These are phyloP conservation scores for Hippopotamus amphibius DNA, from an alignment of 2,113 vertebrate genomes.

Conservation along the genomic window DNA sequence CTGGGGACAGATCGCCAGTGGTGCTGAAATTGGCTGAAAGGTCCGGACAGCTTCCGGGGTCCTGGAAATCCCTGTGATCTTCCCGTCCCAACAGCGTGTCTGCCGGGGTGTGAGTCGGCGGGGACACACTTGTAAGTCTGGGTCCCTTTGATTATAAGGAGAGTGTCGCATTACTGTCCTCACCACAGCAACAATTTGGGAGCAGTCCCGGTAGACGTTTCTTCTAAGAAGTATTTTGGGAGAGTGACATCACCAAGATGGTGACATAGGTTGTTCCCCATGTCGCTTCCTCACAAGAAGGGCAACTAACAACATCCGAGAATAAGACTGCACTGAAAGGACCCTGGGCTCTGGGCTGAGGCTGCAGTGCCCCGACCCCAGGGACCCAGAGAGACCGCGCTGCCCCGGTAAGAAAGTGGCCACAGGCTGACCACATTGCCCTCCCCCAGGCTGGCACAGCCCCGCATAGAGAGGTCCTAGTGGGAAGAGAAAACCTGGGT, in stretches of 20 bases:
- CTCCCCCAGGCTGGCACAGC: neutral
- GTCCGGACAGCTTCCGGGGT: fast-evolving
- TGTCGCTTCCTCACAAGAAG: neutral
- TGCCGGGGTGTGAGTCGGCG: fast-evolving
- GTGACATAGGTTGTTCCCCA: neutral
- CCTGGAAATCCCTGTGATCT: no score
- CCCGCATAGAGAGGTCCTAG: fast-evolving
- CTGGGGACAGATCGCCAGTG: fast-evolving
- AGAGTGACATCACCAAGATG: neutral
- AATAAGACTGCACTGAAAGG: fast-evolving
- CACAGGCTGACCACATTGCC: fast-evolving
- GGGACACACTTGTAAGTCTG: neutral
- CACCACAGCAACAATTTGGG: fast-evolving
- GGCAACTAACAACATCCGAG: fast-evolving
- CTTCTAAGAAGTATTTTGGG: neutral
- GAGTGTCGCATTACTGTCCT: fast-evolving
- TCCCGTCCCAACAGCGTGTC: fast-evolving
- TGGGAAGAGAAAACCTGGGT: neutral
- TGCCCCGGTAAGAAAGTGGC: fast-evolving
- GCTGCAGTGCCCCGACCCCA: neutral
- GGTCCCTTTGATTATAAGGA: fast-evolving
- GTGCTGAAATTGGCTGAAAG: fast-evolving
- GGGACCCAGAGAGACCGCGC: fast-evolving
- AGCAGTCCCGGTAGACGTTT: fast-evolving
- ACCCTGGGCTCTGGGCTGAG: neutral